Evolutionary conservation across 2,888 invertebrate species (phyloP).

Genomic region (Crossocerus cetratus): DNA sequence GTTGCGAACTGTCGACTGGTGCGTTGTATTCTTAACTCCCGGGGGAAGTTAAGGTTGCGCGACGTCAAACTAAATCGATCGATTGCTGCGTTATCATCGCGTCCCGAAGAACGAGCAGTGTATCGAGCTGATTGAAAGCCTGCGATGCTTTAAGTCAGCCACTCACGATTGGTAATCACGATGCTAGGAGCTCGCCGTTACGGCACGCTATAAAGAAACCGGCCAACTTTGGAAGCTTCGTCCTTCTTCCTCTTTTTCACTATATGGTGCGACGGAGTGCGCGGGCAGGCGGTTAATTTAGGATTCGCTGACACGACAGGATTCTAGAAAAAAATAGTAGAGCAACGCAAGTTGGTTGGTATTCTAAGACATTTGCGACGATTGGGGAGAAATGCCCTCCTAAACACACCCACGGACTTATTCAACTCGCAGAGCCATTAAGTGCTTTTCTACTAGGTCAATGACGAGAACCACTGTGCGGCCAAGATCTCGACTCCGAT

Average conservation of each 20-base stretch:
- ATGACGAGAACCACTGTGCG: too few species aligned
- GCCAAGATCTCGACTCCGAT: too few species aligned
- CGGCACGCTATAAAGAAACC: background rate
- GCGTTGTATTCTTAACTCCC: constrained; percentile 2
- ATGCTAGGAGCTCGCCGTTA: background rate
- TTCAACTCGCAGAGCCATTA: too few species aligned
- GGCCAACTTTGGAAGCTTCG: background rate
- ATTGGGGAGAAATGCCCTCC: too few species aligned
- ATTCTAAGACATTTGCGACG: too few species aligned
- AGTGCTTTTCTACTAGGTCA: too few species aligned
- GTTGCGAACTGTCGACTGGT: background rate
- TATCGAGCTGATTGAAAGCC: constrained; percentile 31
- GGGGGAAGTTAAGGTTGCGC: background rate
- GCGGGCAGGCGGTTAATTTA: too few species aligned
- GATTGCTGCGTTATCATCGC: constrained; percentile 21
- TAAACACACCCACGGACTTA: too few species aligned
- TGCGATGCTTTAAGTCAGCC: constrained; percentile 13
- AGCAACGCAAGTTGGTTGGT: too few species aligned
- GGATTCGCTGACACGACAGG: too few species aligned
- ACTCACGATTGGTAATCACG: constrained; percentile 18
- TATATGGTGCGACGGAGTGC: background rate
- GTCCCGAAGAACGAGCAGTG: background rate
- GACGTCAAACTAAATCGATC: constrained; percentile 28
- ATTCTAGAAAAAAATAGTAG: too few species aligned
- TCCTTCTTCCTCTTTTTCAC: background rate